Conservation (phyloP, 2,113 vertebrate genomes). For the Pachypanchax playfairii region DNA sequence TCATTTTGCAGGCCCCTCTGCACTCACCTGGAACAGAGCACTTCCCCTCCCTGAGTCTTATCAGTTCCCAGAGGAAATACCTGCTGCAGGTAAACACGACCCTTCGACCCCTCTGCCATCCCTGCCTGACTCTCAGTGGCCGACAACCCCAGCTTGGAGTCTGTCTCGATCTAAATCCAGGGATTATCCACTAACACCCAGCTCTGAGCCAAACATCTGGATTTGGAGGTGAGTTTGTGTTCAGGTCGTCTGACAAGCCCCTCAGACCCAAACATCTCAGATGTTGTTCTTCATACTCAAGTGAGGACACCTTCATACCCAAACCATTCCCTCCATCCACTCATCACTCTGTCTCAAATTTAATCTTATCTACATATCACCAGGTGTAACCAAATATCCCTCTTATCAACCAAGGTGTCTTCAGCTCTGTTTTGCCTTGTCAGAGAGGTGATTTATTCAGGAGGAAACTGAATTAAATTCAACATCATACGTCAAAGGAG, state of each 20-base stretch:
- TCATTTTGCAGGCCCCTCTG: slow-evolving; percentile 77
- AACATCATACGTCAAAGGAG: slow-evolving; percentile 54
- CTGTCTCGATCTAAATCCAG: slow-evolving; percentile 40
- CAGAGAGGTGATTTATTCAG: slow-evolving; percentile 65
- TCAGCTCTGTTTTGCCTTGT: slow-evolving; percentile 70
- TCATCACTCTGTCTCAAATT: slow-evolving; percentile 69
- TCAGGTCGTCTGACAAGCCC: too few relatives aligned
- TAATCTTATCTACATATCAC: slow-evolving; percentile 82
- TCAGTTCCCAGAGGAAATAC: slow-evolving; percentile 84
- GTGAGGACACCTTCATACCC: slow-evolving; percentile 48
- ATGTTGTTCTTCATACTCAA: slow-evolving; percentile 71
- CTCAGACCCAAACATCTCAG: slow-evolving; percentile 31
- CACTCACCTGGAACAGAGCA: slow-evolving; percentile 85
- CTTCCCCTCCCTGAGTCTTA: slow-evolving; percentile 82
- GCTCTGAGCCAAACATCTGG: slow-evolving; percentile 7
- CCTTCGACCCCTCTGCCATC: slow-evolving; percentile 76
- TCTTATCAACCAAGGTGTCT: slow-evolving; percentile 69
- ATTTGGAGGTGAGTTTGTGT: background rate
- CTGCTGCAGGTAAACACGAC: slow-evolving; percentile 84
- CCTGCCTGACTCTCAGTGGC: slow-evolving; percentile 48
- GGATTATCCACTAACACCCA: slow-evolving; percentile 52
- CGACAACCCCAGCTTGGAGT: slow-evolving; percentile 32
- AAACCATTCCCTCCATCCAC: slow-evolving; percentile 26
- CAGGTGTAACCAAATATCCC: slow-evolving; percentile 73
- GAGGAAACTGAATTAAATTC: slow-evolving; percentile 49